A percentile compares a stretch with the other conserved stretches of the same genome.
phyloP scores from a whole-genome alignment of 2,888 invertebrate species.

The Hydrotaea diabolus region DNA sequence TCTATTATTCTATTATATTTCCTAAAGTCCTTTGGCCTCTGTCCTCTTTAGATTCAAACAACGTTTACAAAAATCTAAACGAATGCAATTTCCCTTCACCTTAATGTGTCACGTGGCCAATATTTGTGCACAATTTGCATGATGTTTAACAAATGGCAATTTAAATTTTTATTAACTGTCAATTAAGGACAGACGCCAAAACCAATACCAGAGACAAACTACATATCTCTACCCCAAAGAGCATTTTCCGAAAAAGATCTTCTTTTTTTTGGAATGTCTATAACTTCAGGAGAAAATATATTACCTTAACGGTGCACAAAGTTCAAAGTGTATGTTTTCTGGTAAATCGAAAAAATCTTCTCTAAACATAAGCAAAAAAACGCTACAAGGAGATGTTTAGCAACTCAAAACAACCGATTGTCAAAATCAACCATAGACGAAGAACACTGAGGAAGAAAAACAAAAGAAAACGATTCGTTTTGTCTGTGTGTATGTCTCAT shows the following conservation, averaged over 20 bases:
- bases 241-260: not conserved
- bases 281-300: conserved; percentile 7
- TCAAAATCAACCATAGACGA: conserved; percentile 11
- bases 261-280: not conserved
- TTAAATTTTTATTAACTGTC: conserved; percentile 22
- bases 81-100: no score
- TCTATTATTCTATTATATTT: no score
- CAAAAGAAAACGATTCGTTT: not conserved
- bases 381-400: not conserved
- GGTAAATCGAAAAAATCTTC: conserved; percentile 36
- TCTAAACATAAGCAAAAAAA: conserved; percentile 21
- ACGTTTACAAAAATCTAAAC: no score
- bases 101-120: no score
- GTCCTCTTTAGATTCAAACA: no score
- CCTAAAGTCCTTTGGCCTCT: no score
- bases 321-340: conserved; percentile 41
- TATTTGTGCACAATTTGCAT: no score
- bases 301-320: conserved; percentile 31
- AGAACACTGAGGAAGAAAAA: not conserved
- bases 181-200: not conserved
- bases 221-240: no score
- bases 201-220: not conserved
- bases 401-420: conserved; percentile 7
- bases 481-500: conserved; percentile 16
- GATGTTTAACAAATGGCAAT: not conserved